These are phyloP conservation scores for Bellardia pandia DNA, from an alignment of 2,888 invertebrate genomes.

Conservation along the genomic window DNA sequence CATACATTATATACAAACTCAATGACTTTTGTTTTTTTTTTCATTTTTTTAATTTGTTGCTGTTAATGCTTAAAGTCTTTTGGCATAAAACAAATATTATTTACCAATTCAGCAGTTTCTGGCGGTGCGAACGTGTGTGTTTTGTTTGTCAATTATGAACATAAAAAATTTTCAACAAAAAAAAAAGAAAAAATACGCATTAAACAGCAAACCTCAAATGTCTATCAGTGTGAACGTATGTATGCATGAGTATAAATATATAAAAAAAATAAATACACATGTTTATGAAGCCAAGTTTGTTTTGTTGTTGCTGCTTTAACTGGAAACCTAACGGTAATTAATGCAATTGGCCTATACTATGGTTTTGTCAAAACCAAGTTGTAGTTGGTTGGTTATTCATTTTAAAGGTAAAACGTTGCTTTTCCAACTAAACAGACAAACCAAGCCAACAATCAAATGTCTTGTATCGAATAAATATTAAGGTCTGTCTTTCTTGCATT, in stretches of 20 bases:
- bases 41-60: neutral
- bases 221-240: neutral
- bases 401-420: slow-evolving; percentile 35
- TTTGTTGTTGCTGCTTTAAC: slow-evolving; percentile 29
- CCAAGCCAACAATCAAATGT: neutral
- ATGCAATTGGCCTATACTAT: slow-evolving; percentile 80
- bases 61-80: slow-evolving; percentile 9
- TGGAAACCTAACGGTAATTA: slow-evolving; percentile 81
- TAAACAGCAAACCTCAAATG: slow-evolving; percentile 23
- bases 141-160: slow-evolving; percentile 50
- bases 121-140: slow-evolving; percentile 27
- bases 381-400: neutral
- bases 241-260: neutral
- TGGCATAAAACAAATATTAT: slow-evolving; percentile 44
- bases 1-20: slow-evolving; percentile 15
- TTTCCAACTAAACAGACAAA: neutral
- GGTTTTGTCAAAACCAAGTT: neutral
- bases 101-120: slow-evolving; percentile 45
- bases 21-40: slow-evolving; percentile 21
- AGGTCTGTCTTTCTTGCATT: slow-evolving; percentile 55
- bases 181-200: slow-evolving; percentile 13
- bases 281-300: slow-evolving; percentile 49
- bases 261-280: slow-evolving; percentile 1
- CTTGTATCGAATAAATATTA: slow-evolving; percentile 37
- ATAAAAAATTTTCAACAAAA: slow-evolving; percentile 14